Base-by-base conservation (phyloP, 2,797 vertebrate species). In the Typhlichthys eigenmanni region DNA sequence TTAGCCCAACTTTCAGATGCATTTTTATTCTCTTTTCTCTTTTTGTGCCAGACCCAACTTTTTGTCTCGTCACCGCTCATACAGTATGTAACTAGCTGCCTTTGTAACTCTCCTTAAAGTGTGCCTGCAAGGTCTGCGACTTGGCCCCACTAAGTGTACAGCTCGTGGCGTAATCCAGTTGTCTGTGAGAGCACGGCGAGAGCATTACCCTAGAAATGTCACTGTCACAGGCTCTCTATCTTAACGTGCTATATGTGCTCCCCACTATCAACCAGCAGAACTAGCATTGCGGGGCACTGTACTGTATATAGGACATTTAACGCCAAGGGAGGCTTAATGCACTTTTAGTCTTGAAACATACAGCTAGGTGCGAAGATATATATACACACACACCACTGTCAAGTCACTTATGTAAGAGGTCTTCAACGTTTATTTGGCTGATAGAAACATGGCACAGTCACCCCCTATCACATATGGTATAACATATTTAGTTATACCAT, bases 181-280 rank as follows among this genome's bases (percentile, higher is more conserved):
- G 66, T 62, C 56, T 79, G 52, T 66, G 68, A 51, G 66, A 78
- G 73, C 64, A 13, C 57, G 48, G 61, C 50, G 5, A 51, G 63
- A 76, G 82, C 73, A 59, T 47, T 87, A 86, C 68, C 86, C 89
- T 79, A 89, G 78, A 90, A 87, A 86, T 82, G 88, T 88, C 85
- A 84, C 29, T 2, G 71, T 66, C 75, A 74, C 68, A 78, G 69
- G 79, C 69, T 77, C 68, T 84, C 60, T 45, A 75, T 56, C 63
- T 47, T 45, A 60, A 54, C 65, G 47, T 19, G 45, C 55, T 58
- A 10, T 47, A 43, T 13, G 13, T 43, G 45, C 63, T 51, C 47
- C 53, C 64, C 66, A 54, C 74, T 55, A 66, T 74, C 72, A 74
- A 78, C 48, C 14, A 46, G 62, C 60, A 74, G 46, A 29, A 76